Evolutionary conservation across 1,140 invertebrate species (phyloP), one percentile per base, ranked within the genome.

Genomic region (Drosophila albomicans): DNA sequence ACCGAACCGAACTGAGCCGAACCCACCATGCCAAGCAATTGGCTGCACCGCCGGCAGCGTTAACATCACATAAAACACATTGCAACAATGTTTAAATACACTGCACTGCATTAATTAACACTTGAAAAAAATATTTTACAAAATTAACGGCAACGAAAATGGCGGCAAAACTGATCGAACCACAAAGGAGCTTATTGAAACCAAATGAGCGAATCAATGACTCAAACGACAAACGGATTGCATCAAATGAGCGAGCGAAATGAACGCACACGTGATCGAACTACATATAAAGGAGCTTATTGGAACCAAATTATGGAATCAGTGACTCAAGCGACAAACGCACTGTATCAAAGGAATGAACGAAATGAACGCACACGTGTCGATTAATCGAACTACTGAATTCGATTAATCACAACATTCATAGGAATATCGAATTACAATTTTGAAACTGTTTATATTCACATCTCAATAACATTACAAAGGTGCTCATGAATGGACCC

Each of bases 1-100:
- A 69, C 70, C 69, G 30, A 48, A 51, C 52, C 30, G 25, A 56
- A 61, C 25, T 13, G 25, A 38, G 13, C 46, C 25, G 35, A 49
- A 41, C 49, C 56, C 57, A 38, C 45, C 74, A 63, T 32, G 45
- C 45, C 62, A 62, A 51, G 62, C 74, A 75, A 78, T 78, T 75
- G 72, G 76, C 52, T 77, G 57, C 74, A 64, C 64, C 43, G 75
- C 54, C 67, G 66, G 45, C 49, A 76, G 74, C 68, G 43, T 54
- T 51, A 20, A 45, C 38, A 64, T 32, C 13, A 25, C 35, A 45
- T 49, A 43, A 32, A 63, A 11, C 13, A 30, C 6, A 30, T 30
- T 16, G 1, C 11, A 61, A 15, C 30, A 2, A 54, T 8, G 1
- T 15, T 20, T 25, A 25, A 57, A 57, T 43, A 41, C 54, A 35